Evolutionary conservation across 2,888 invertebrate genomes (phyloP), one percentile per base, ranked within the genome.

Genomic region (Lithophane socia): DNA sequence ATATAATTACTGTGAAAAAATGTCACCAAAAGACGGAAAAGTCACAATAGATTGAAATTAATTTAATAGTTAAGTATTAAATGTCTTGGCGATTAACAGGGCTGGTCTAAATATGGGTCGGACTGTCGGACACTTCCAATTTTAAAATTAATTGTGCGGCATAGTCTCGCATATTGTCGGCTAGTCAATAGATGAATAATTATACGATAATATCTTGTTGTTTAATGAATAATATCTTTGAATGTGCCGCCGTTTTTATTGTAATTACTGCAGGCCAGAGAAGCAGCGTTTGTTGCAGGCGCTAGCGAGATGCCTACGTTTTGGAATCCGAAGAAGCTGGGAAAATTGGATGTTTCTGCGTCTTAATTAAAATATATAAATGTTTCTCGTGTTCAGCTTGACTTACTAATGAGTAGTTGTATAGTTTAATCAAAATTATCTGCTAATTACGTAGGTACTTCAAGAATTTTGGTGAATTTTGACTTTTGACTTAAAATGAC

Each of bases 171-270:
- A 69, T 83, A 69, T 66, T 65, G 80, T 60, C 83, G 84, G 85
- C 78, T 74, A 42, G 66, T 79, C 77, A 42, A 82, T 72, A 82
- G 44, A 80, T 80, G 66, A 78, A 85, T 87, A 83, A 79, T 86
- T 68, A 72, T 72, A 64, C 73, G 61, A 68, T 77, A 77, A 77
- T 83, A 74, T 79, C 68, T 61, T 73, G 60, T 75, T 83, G 66
- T 68, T 68, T 73, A 77, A 83, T 80, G 58, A 80, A 73, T 65
- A 75, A 80, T 84, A 82, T 80, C 84, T 87, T 85, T 80, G 78
- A 72, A 44, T 60, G 12, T 42, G 56, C 87, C 86, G 85, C 78
- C 72, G 63, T 86, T 84, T 86, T 86, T 85, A 75, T 74, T 77
- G 72, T 83, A 86, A 85, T 85, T 83, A 72, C 63, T 8, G 12